These are phyloP conservation scores for Psophia crepitans DNA, from an alignment of 2,113 vertebrate species.

Conservation along the genomic window DNA sequence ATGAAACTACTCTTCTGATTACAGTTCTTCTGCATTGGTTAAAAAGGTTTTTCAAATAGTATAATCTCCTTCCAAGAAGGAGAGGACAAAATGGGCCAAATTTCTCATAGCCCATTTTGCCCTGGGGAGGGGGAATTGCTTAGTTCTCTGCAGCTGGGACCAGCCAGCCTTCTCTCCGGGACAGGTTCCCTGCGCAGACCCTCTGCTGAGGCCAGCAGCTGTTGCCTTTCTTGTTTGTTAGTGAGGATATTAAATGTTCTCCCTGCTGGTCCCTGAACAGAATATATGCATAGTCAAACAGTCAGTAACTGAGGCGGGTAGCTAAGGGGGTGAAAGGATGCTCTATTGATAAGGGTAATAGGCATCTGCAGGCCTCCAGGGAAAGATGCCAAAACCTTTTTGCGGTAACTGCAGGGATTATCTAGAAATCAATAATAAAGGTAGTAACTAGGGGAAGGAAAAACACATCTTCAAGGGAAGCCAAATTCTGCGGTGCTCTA, in stretches of 20 bases:
- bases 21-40: background rate
- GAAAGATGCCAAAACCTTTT: constrained; percentile 34
- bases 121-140: background rate
- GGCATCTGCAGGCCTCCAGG: background rate
- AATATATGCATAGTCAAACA: background rate
- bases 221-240: background rate
- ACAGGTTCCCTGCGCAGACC: background rate
- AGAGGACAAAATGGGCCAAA: background rate
- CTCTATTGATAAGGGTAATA: constrained; percentile 11
- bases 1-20: background rate
- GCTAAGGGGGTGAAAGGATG: background rate
- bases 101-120: background rate
- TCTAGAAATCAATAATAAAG: constrained; percentile 6
- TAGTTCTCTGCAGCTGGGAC: background rate
- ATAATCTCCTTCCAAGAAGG: background rate
- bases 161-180: background rate
- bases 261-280: background rate
- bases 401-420: constrained; percentile 10
- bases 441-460: background rate
- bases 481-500: background rate
- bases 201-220: constrained; percentile 3
- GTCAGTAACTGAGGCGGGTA: background rate
- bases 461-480: constrained; percentile 14
- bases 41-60: background rate
- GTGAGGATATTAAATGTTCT: background rate